Evolutionary conservation across 2,113 vertebrate species (phyloP).

Genomic region (Microcebus ravelobensis): DNA sequence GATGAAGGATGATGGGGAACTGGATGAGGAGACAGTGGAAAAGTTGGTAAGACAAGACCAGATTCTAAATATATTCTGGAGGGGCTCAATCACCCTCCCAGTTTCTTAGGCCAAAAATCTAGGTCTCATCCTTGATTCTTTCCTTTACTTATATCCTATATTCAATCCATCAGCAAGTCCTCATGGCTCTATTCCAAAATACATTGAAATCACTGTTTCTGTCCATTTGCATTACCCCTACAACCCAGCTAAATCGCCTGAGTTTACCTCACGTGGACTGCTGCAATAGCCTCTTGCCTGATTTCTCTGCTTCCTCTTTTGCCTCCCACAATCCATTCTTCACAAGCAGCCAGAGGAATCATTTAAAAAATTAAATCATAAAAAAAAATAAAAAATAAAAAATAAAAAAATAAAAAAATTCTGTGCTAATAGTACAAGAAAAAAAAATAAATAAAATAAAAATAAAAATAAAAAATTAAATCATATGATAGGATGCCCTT

Average conservation of each 20-base stretch:
- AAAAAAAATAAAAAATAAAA: too few species aligned
- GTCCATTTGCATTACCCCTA: not conserved
- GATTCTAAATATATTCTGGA: conserved; percentile 14
- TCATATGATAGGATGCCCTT: not conserved
- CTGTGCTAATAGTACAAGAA: too few species aligned
- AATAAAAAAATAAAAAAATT: too few species aligned
- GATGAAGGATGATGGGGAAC: not conserved
- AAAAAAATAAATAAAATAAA: too few species aligned
- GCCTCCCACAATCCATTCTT: not conserved
- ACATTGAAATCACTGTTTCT: not conserved
- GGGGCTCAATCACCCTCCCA: not conserved
- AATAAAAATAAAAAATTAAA: not conserved
- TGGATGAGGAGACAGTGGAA: not conserved
- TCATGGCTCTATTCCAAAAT: not conserved
- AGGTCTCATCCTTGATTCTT: not conserved
- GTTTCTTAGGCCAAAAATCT: conserved; percentile 18
- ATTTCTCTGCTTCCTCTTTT: not conserved
- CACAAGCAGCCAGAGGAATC: not conserved
- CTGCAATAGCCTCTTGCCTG: not conserved
- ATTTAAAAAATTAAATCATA: not conserved
- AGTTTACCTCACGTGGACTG: not conserved
- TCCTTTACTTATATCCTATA: conserved; percentile 24
- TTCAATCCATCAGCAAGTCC: not conserved
- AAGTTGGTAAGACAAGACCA: not conserved
- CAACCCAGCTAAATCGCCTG: not conserved